A percentile compares a stretch with the other conserved stretches of the same genome.
These are phyloP conservation scores for Cheilosia soror DNA, from an alignment of 2,888 invertebrate species.

Conservation along the genomic window DNA sequence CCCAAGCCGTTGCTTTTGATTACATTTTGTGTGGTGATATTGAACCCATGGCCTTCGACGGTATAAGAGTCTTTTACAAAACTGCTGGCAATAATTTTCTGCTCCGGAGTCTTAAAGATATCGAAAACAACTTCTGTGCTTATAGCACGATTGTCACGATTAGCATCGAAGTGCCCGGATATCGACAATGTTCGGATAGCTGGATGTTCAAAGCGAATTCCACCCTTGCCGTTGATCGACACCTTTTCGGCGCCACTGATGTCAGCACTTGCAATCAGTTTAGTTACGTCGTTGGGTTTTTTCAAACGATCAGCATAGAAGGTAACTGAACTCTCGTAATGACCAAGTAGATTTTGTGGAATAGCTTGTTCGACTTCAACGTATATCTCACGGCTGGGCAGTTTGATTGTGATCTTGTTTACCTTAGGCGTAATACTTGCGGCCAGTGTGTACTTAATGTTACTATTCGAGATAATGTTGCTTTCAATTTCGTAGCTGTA, in stretches of 20 bases:
- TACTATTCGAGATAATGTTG: conserved; percentile 88
- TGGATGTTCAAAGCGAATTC: conserved; percentile 88
- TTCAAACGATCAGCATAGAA: conserved; percentile 89
- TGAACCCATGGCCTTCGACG: conserved; percentile 80
- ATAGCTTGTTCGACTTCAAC: conserved; percentile 86
- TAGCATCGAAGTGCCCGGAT: conserved; percentile 83
- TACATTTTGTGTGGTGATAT: conserved; percentile 82
- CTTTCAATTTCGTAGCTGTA: conserved; percentile 88
- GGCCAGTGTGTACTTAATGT: conserved; percentile 89
- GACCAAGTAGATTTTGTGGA: conserved; percentile 85
- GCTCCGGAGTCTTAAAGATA: conserved; percentile 86
- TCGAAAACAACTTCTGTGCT: conserved; percentile 85
- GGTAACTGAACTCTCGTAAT: conserved; percentile 86
- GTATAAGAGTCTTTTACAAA: conserved; percentile 57
- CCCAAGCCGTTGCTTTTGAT: conserved; percentile 84
- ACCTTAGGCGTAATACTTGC: conserved; percentile 87
- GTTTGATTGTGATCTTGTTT: conserved; percentile 87
- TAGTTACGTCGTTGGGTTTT: conserved; percentile 88
- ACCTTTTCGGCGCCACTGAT: conserved; percentile 84
- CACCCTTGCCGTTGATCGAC: conserved; percentile 84
- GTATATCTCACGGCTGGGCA: conserved; percentile 88
- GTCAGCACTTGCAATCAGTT: conserved; percentile 85
- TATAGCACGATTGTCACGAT: conserved; percentile 79
- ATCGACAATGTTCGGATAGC: conserved; percentile 85
- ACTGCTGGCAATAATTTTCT: conserved; percentile 84